Base-by-base conservation (phyloP, 1,140 invertebrate species). In the Drosophila repletoides region DNA sequence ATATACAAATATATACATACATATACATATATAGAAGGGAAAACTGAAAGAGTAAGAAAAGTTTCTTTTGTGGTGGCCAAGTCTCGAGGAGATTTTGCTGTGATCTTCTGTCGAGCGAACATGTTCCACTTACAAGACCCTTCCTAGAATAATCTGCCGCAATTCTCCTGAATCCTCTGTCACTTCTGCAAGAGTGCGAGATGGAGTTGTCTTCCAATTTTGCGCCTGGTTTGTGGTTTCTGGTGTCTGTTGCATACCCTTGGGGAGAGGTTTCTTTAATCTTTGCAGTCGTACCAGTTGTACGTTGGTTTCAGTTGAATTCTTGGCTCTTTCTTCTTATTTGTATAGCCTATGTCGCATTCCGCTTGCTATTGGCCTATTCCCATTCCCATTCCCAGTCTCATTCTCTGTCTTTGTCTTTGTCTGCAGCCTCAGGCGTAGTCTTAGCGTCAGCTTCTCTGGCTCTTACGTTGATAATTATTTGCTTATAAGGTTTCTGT, bases 221-320 rank as follows among this genome's bases (percentile, higher is more conserved):
- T 68, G 46, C 51, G 53, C 34, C 52, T 55, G 51, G 36, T 6
- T 49, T 56, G n/a, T 40, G 48, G 31, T 19, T 33, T 33, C 15
- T 24, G 26, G 59, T 40, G 53, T 56, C 67, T 74, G 65, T 65
- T 79, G 75, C 61, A 58, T 65, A 41, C 41, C 28, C 26, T 9
- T 1, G 3, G 55, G 34, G n/a, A n/a, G n/a, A n/a, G 26, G 36
- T 3, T 2, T 9, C 43, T 21, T n/a, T 26, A 55, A 15, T n/a
- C n/a, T n/a, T n/a, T n/a, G n/a, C n/a, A n/a, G n/a, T n/a, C n/a
- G n/a, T n/a, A n/a, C n/a, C n/a, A n/a, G n/a, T n/a, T n/a, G n/a
- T n/a, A n/a, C n/a, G n/a, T n/a, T n/a, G n/a, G n/a, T n/a, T n/a
- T n/a, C n/a, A 14, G 14, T 14, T 26, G 24, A 19, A 36, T 24